phyloP scores from a whole-genome alignment of 2,113 vertebrate genomes.

The Pycnonotus jocosus region DNA sequence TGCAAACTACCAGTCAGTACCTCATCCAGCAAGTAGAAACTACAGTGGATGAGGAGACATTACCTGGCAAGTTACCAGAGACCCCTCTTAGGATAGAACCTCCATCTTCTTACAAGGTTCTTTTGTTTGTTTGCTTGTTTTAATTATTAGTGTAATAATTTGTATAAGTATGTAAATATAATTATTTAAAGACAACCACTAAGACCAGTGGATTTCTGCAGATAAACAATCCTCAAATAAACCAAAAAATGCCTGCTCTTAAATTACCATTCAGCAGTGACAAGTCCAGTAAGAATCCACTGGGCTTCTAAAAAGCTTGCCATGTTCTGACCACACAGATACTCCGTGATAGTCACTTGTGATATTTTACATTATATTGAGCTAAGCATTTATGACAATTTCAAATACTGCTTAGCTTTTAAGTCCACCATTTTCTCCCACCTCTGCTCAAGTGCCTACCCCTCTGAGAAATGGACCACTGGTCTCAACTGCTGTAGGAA shows the following conservation, averaged over 20 bases:
- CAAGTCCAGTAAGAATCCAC: not conserved
- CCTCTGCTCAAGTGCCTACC: not conserved
- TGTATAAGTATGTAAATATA: not conserved
- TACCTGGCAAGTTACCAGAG: slow-evolving; percentile 91
- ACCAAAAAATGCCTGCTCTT: not conserved
- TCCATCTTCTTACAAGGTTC: slow-evolving; percentile 88
- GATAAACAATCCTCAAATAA: not conserved
- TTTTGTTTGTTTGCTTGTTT: not conserved
- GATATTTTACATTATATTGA: not conserved
- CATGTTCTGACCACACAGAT: not conserved
- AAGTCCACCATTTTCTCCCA: not conserved
- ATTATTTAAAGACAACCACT: not conserved
- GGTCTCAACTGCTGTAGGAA: not conserved
- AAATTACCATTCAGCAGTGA: not conserved
- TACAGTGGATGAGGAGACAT: slow-evolving; percentile 84
- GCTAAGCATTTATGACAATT: not conserved
- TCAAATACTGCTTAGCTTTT: not conserved
- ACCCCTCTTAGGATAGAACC: slow-evolving; percentile 83
- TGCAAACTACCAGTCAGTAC: slow-evolving; percentile 90
- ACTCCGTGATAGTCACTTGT: not conserved
- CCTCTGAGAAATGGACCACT: not conserved
- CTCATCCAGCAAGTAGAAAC: slow-evolving; percentile 82
- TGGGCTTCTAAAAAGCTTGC: not conserved
- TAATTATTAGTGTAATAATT: not conserved
- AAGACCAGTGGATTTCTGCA: not conserved